Percentiles rank a stretch among this genome's conserved stretches.
phyloP scores from a whole-genome alignment of 2,888 invertebrate species.

The Xestia ashworthii region DNA sequence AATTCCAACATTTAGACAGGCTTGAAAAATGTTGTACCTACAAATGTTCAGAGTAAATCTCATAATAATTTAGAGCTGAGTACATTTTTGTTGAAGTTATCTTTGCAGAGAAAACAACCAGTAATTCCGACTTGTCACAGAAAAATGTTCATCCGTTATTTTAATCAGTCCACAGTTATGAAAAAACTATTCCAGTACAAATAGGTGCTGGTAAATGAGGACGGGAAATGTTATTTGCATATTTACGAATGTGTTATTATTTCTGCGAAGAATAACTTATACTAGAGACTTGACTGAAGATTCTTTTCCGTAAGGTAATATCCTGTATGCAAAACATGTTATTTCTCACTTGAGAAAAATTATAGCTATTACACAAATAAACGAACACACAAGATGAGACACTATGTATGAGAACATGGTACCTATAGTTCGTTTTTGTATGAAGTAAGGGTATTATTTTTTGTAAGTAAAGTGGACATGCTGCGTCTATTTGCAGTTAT shows the following conservation, averaged over 20 bases:
- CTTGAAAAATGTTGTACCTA: conserved; percentile 5
- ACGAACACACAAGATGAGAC: background rate
- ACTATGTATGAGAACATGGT: background rate
- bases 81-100: conserved; percentile 12
- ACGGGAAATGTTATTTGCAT: conserved; percentile 39
- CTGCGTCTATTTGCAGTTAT: background rate
- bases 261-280: conserved; percentile 11
- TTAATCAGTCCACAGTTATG: conserved; percentile 40
- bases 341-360: conserved; percentile 13
- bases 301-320: conserved; percentile 24
- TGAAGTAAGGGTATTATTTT: background rate
- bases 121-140: conserved; percentile 7
- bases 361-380: conserved; percentile 8
- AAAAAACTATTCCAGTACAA: conserved; percentile 29
- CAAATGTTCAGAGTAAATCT: conserved; percentile 4
- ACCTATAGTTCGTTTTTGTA: background rate
- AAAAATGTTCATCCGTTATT: conserved; percentile 35
- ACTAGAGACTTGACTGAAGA: background rate
- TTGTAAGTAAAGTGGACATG: background rate
- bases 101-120: conserved; percentile 16
- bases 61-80: conserved; percentile 3
- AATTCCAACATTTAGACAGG: conserved; percentile 4
- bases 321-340: conserved; percentile 12
- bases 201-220: conserved; percentile 36
- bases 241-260: conserved; percentile 52